phyloP scores from a whole-genome alignment of 2,888 invertebrate genomes.

The Smittia sp. region DNA sequence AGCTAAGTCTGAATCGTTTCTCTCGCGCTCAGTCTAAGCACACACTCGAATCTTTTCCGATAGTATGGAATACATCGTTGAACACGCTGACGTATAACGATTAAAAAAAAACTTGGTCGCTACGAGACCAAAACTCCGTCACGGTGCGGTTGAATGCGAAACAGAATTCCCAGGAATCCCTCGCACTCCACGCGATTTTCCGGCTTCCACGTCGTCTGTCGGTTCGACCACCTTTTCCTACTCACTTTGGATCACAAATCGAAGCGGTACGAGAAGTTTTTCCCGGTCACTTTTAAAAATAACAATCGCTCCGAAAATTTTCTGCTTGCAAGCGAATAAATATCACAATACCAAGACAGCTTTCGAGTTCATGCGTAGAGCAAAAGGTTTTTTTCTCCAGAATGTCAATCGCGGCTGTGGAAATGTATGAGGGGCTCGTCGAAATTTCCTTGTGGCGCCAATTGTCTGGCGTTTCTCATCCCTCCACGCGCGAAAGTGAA shows the following conservation, averaged over 20 bases:
- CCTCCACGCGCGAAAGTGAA: background rate
- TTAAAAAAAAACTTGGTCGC: conserved; percentile 6
- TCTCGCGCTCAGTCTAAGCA: background rate
- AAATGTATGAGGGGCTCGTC: background rate
- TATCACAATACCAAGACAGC: background rate
- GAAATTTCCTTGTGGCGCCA: background rate
- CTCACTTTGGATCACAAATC: background rate
- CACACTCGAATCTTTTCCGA: background rate
- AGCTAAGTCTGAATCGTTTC: background rate
- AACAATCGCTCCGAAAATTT: background rate
- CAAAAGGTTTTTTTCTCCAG: background rate
- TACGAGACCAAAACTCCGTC: background rate
- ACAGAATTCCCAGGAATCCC: no score
- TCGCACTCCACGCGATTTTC: background rate
- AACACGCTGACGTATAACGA: background rate
- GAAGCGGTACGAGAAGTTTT: background rate
- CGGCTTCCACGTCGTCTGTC: background rate
- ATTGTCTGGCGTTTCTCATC: background rate
- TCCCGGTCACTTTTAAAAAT: background rate
- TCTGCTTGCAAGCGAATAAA: background rate
- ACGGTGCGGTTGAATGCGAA: background rate
- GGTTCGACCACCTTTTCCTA: background rate
- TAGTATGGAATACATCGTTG: background rate
- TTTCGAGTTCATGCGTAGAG: conserved; percentile 14
- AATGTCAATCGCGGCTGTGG: background rate